A percentile compares a stretch with the other conserved stretches of the same genome.
phyloP scores from a whole-genome alignment of 2,888 invertebrate genomes.

The Pycnomerus fuliginosus region DNA sequence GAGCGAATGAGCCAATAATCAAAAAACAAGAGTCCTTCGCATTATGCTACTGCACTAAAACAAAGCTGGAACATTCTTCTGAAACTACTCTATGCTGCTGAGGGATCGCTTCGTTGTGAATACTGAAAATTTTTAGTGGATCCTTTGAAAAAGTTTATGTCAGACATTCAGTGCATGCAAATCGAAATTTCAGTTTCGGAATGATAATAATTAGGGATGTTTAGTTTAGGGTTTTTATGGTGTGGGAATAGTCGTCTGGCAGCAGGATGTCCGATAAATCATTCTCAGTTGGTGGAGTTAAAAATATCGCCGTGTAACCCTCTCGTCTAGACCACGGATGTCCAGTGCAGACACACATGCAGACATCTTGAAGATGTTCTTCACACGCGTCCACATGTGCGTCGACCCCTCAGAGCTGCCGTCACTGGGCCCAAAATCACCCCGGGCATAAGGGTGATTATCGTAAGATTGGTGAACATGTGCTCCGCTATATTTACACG shows the following conservation, averaged over 20 bases:
- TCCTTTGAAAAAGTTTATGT: too few species aligned
- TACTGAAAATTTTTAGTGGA: too few species aligned
- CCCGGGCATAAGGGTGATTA: conserved; percentile 24
- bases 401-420: conserved; percentile 31
- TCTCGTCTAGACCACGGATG: conserved; percentile 37
- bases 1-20: too few species aligned
- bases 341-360: conserved; percentile 39
- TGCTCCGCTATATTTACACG: conserved; percentile 42
- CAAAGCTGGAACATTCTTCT: too few species aligned
- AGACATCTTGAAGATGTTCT: conserved; percentile 46
- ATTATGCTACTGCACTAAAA: too few species aligned
- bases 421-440: conserved; percentile 13
- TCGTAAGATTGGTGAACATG: conserved; percentile 32
- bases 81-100: too few species aligned
- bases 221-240: neutral
- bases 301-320: conserved; percentile 47
- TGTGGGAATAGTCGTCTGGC: too few species aligned
- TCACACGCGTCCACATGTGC: conserved; percentile 50
- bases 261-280: conserved; percentile 36
- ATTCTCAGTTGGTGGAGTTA: conserved; percentile 34
- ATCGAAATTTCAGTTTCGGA: too few species aligned
- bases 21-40: too few species aligned
- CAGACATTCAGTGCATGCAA: too few species aligned
- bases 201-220: too few species aligned
- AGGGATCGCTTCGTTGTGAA: too few species aligned